These are phyloP conservation scores for Trypoxylus dichotomus DNA, from an alignment of 1,140 invertebrate genomes.

Conservation along the genomic window DNA sequence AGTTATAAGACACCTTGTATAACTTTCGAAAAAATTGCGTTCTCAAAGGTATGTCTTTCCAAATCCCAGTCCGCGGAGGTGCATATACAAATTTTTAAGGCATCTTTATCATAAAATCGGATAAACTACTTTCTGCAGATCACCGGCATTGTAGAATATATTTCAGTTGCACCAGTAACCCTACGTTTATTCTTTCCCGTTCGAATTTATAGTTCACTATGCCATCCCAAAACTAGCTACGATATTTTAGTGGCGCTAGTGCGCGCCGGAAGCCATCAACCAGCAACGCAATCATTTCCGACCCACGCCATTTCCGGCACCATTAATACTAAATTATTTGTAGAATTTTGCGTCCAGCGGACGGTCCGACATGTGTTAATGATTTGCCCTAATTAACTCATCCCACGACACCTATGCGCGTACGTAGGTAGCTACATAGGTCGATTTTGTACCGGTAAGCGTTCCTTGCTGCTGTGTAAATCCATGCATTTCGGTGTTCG, in stretches of 20 bases:
- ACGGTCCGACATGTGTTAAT: slow-evolving; percentile 49
- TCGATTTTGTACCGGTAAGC: not conserved
- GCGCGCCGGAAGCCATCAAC: slow-evolving; percentile 42
- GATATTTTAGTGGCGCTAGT: slow-evolving; percentile 26
- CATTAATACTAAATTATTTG: slow-evolving; percentile 51
- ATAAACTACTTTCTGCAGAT: no score
- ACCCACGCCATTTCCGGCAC: slow-evolving; percentile 46
- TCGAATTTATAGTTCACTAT: slow-evolving; percentile 8
- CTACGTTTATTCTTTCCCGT: not conserved
- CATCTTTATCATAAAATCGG: no score
- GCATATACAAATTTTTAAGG: no score
- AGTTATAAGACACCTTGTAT: no score
- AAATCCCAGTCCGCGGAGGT: no score
- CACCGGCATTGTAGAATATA: no score
- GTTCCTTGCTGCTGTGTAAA: not conserved
- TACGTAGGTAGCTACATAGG: no score
- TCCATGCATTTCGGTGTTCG: not conserved
- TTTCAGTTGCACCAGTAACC: no score
- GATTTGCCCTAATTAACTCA: slow-evolving; percentile 49
- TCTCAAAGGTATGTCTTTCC: no score
- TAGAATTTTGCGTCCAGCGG: slow-evolving; percentile 45
- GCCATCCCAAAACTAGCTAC: not conserved
- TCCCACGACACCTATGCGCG: slow-evolving; percentile 28
- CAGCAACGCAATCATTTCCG: slow-evolving; percentile 48
- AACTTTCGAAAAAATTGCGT: no score